Base-by-base conservation (phyloP, 2,888 invertebrate species). In the Sphaeridia pumilis region DNA sequence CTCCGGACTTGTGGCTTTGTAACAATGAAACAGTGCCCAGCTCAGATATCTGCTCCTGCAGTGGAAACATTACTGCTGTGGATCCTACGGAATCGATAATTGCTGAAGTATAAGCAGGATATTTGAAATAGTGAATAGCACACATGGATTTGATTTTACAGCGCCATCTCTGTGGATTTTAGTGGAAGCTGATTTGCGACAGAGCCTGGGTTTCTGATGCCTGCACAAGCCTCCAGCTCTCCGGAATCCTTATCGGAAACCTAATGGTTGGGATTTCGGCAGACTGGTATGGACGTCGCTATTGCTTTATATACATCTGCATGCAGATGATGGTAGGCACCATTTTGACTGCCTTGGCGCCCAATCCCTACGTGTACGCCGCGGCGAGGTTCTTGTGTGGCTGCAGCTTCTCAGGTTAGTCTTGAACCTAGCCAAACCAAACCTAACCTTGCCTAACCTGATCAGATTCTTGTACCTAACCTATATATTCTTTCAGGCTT, bases 221-320 rank as follows among this genome's bases (percentile, higher is more conserved):
- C 20, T 59, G 59, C 14, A 61, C 55, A 1, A 55, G 48, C 22
- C 43, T 60, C 22, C 64, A 64, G 54, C 60, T 61, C 60, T 55
- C 56, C 35, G 64, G 60, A 2, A 64, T 61, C 61, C 53, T 64
- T 41, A 51, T 64, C 25, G 64, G 64, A 0, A 61, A 60, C 43
- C 48, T 56, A 5, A 46, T 59, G 22, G 59, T 59, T 14, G 57
- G 59, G 31, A 59, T 60, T 44, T n/a, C 61, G 22, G 56, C 58
- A 1, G 64, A 64, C 34, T 59, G 60, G 60, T 60, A 63, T 27
- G 63, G 63, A 21, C 45, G 63, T 38, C 59, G 59, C 36, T 53
- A 52, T 1, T 55, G 58, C 4, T 63, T 63, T 31, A 52, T 63
- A 12, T 55, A 49, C 5, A 36, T 57, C 17, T 55, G 59, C 17